Percentiles rank a stretch among this genome's conserved stretches.
Conservation (phyloP, 2,113 vertebrate genomes). For the Eretmochelys imbricata region DNA sequence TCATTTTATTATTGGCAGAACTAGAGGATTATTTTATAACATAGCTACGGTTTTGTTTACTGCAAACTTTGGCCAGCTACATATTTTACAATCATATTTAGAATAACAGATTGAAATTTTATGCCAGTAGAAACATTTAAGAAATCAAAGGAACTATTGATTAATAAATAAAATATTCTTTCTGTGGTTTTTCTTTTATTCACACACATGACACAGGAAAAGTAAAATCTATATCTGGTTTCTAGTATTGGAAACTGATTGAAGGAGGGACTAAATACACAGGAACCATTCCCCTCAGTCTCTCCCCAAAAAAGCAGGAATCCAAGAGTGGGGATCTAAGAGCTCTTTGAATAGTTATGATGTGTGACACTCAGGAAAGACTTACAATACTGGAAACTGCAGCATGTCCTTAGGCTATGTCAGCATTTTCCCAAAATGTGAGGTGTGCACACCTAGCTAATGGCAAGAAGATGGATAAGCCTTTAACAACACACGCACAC, state of each 20-base stretch:
- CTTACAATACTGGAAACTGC: background rate
- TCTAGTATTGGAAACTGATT: background rate
- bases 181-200: background rate
- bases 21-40: background rate
- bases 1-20: background rate
- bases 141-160: background rate
- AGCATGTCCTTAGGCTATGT: background rate
- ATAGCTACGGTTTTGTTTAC: background rate
- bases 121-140: background rate
- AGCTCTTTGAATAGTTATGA: background rate
- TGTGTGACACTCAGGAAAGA: background rate
- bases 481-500: background rate
- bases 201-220: background rate
- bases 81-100: background rate
- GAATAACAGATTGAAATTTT: background rate
- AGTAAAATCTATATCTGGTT: background rate
- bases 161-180: background rate
- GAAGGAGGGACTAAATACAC: background rate
- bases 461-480: background rate
- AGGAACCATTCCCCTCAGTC: background rate
- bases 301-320: background rate
- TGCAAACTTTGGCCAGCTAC: background rate
- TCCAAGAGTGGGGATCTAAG: background rate
- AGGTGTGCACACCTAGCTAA: rapidly evolving
- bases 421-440: background rate